phyloP scores from a whole-genome alignment of 2,797 vertebrate species.

The Etheostoma perlongum region DNA sequence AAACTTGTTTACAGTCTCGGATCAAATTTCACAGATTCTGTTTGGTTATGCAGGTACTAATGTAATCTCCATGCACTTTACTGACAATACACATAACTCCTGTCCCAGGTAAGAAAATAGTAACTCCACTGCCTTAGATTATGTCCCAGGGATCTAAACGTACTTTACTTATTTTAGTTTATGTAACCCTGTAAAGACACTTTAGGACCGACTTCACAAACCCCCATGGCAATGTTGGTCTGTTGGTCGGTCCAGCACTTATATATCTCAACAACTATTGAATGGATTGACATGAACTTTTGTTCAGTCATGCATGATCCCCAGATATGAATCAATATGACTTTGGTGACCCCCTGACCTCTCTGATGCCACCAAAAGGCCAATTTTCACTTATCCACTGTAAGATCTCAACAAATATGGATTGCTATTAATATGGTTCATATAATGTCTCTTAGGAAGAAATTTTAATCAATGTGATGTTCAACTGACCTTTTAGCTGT shows the following conservation, averaged over 20 bases:
- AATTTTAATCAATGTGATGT: neutral
- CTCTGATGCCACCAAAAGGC: neutral
- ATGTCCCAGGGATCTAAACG: neutral
- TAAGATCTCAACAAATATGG: neutral
- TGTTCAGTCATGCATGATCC: neutral
- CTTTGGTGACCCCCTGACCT: neutral
- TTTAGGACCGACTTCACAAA: neutral
- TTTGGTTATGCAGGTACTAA: conserved; percentile 22
- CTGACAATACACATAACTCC: neutral
- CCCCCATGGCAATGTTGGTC: neutral
- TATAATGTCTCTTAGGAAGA: neutral
- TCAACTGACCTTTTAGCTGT: neutral
- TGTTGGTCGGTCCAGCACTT: no score
- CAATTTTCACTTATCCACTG: neutral
- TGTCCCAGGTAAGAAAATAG: conserved; percentile 2
- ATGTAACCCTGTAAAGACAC: neutral
- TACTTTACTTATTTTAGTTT: neutral
- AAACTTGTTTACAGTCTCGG: conserved; percentile 26
- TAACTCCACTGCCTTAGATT: neutral
- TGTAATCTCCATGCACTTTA: neutral
- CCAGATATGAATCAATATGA: neutral
- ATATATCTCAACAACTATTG: neutral
- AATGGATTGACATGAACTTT: neutral
- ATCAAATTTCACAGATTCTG: conserved; percentile 51
- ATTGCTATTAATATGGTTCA: neutral